These are phyloP conservation scores for Plusia festucae DNA, from an alignment of 2,888 invertebrate species.

Conservation along the genomic window DNA sequence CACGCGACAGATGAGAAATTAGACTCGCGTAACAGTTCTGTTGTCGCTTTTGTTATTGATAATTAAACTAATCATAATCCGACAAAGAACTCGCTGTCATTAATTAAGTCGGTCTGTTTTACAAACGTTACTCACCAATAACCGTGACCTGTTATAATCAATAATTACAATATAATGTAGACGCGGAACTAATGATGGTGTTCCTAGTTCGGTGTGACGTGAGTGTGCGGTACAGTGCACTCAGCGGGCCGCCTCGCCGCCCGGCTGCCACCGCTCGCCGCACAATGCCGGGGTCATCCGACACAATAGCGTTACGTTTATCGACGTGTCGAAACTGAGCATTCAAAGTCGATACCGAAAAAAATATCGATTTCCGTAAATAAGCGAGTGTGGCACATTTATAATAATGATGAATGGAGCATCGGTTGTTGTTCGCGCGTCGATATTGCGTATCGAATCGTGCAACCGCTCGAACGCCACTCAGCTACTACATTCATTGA, in stretches of 20 bases:
- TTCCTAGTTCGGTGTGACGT: constrained; percentile 72
- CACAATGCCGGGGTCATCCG: constrained; percentile 84
- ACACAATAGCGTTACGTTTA: constrained; percentile 86
- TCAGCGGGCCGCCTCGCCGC: constrained; percentile 71
- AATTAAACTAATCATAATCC: constrained; percentile 74
- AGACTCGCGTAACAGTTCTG: constrained; percentile 65
- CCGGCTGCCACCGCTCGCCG: constrained; percentile 49
- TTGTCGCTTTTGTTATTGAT: constrained; percentile 72
- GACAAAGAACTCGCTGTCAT: constrained; percentile 70
- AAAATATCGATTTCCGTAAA: constrained; percentile 90
- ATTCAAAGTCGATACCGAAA: constrained; percentile 87
- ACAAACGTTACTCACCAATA: constrained; percentile 74
- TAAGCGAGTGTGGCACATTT: constrained; percentile 89
- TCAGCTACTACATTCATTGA: constrained; percentile 77
- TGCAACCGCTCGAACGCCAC: constrained; percentile 78
- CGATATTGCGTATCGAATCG: constrained; percentile 87
- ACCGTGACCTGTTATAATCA: constrained; percentile 86
- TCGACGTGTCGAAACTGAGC: constrained; percentile 83
- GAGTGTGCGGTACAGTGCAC: constrained; percentile 66
- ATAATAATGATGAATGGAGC: constrained; percentile 89
- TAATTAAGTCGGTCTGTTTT: constrained; percentile 79
- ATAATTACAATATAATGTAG: constrained; percentile 85
- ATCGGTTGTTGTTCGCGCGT: constrained; percentile 80
- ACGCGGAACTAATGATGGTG: constrained; percentile 83
- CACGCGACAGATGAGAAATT: constrained; percentile 71